Conservation (phyloP, 2,113 vertebrate genomes). For the Apus apus region DNA sequence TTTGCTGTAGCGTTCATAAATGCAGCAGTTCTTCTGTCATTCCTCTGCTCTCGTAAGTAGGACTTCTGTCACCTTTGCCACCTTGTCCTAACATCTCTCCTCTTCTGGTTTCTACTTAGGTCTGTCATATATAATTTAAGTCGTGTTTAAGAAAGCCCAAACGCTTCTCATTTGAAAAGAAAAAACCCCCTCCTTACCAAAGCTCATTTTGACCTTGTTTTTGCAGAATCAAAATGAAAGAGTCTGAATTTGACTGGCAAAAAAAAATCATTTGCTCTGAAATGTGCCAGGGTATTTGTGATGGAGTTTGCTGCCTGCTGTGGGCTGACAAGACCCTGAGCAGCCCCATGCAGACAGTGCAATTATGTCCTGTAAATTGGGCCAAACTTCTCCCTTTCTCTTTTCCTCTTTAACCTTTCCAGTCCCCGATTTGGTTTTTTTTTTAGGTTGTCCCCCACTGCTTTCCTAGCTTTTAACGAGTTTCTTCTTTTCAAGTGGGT, state of each 20-base stretch:
- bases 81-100: background rate
- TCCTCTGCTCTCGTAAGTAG: background rate
- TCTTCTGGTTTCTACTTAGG: background rate
- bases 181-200: background rate
- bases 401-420: background rate
- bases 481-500: background rate
- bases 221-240: background rate
- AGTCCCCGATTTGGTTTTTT: background rate
- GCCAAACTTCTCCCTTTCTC: background rate
- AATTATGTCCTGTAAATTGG: background rate
- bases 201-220: background rate
- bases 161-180: background rate
- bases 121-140: background rate
- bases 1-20: background rate
- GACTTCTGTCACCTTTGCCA: background rate
- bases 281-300: fast-evolving
- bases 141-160: background rate
- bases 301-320: background rate
- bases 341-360: background rate
- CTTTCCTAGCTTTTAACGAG: background rate
- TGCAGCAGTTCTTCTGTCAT: background rate
- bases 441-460: background rate
- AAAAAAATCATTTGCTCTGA: background rate
- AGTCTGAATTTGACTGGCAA: background rate
- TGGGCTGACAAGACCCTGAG: background rate